A percentile compares a stretch with the other conserved stretches of the same genome.
Conservation (phyloP, 2,888 invertebrate genomes). For the Halictus quadricinctus region DNA sequence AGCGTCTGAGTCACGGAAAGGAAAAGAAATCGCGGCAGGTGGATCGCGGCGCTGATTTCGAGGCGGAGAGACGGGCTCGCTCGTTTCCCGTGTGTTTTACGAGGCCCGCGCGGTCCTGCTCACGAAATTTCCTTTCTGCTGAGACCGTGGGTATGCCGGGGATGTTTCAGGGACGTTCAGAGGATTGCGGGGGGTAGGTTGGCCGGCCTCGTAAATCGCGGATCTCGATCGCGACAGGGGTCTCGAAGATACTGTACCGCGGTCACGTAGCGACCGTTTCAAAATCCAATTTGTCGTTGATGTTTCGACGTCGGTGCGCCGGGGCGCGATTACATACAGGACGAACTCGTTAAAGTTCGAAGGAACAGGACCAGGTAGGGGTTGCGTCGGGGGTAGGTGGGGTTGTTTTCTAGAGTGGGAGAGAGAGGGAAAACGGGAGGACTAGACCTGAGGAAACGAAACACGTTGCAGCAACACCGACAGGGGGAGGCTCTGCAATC, state of each 20-base stretch:
- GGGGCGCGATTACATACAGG: conserved; percentile 58
- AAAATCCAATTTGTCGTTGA: conserved; percentile 65
- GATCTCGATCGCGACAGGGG: conserved; percentile 39
- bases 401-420: not conserved
- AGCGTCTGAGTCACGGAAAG: not conserved
- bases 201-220: conserved; percentile 46
- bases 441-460: not conserved
- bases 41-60: not conserved
- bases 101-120: not conserved
- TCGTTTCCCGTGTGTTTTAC: conserved; percentile 20
- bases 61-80: not conserved
- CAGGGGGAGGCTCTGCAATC: conserved; percentile 44
- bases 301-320: conserved; percentile 52
- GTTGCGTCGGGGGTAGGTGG: not conserved
- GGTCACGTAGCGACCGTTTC: conserved; percentile 63
- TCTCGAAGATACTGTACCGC: conserved; percentile 49
- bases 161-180: not conserved
- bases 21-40: not conserved
- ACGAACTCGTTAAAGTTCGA: conserved; percentile 64
- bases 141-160: not conserved
- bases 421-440: not conserved
- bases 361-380: conserved; percentile 18
- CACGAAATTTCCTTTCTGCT: not conserved
- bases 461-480: conserved; percentile 11
- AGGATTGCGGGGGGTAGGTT: no score